These are phyloP conservation scores for Drosophila koepferae DNA, from an alignment of 2,888 invertebrate species.

Conservation along the genomic window DNA sequence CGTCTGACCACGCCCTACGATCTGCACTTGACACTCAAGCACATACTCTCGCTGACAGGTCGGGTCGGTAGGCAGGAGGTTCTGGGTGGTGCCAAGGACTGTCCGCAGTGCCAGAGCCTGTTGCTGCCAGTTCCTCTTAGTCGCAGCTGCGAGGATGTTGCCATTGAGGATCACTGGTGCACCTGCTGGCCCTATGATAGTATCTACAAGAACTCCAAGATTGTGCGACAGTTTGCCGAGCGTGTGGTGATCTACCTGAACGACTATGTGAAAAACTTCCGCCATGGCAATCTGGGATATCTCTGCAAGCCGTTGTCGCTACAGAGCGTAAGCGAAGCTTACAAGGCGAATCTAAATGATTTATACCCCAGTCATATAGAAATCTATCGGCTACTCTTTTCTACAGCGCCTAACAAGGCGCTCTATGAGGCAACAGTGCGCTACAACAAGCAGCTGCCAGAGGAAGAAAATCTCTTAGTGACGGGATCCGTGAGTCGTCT, in stretches of 20 bases:
- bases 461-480: slow-evolving; percentile 84
- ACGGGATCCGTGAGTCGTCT: slow-evolving; percentile 88
- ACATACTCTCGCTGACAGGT: slow-evolving; percentile 87
- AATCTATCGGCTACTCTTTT: slow-evolving; percentile 89
- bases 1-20: slow-evolving; percentile 91
- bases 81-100: slow-evolving; percentile 83
- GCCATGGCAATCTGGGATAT: slow-evolving; percentile 79
- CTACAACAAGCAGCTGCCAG: slow-evolving; percentile 70
- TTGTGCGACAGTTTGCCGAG: slow-evolving; percentile 86
- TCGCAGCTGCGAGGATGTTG: slow-evolving; percentile 89
- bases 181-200: slow-evolving; percentile 88
- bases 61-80: slow-evolving; percentile 74
- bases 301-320: slow-evolving; percentile 87
- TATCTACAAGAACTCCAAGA: slow-evolving; percentile 84
- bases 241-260: slow-evolving; percentile 82
- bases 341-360: slow-evolving; percentile 80
- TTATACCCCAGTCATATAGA: slow-evolving; percentile 47
- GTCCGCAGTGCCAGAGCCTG: slow-evolving; percentile 89
- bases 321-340: slow-evolving; percentile 86
- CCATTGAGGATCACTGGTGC: slow-evolving; percentile 91
- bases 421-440: slow-evolving; percentile 90
- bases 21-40: slow-evolving; percentile 89
- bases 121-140: slow-evolving; percentile 87
- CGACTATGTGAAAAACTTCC: slow-evolving; percentile 72
- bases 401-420: slow-evolving; percentile 88